phyloP scores from a whole-genome alignment of 2,797 vertebrate genomes.

The Spinibarbus caldwelli region DNA sequence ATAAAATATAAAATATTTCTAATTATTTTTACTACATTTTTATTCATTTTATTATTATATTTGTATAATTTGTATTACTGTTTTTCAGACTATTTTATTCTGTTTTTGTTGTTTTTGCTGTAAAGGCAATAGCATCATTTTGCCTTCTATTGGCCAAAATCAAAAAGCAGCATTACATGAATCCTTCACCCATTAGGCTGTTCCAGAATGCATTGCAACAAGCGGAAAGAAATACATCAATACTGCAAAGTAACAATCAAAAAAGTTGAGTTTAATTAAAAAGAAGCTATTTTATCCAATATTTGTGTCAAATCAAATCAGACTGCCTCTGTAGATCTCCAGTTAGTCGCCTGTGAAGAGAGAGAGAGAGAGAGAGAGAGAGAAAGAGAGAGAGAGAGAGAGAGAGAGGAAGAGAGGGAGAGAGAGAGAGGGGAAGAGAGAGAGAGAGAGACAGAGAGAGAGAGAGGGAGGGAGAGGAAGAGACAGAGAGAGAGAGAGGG shows the following conservation, averaged over 20 bases:
- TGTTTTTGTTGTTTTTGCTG: neutral
- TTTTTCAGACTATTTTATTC: neutral
- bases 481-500: too few relatives aligned
- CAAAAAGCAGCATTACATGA: neutral
- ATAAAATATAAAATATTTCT: too few relatives aligned
- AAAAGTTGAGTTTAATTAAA: neutral
- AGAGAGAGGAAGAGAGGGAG: too few relatives aligned
- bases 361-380: conserved; percentile 31
- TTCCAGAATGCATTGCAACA: neutral
- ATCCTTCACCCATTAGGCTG: neutral
- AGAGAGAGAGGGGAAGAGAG: too few relatives aligned
- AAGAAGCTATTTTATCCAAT: neutral
- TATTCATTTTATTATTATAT: neutral
- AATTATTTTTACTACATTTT: too few relatives aligned
- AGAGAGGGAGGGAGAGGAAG: too few relatives aligned
- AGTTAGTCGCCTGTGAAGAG: neutral
- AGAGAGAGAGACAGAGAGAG: too few relatives aligned
- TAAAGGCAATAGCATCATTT: neutral
- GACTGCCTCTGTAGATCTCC: neutral
- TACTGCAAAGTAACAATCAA: neutral
- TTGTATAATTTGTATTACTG: neutral
- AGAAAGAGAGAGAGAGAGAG: too few relatives aligned
- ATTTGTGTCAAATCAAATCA: neutral
- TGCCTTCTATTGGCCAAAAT: neutral
- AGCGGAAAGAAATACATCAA: neutral